phyloP scores from a whole-genome alignment of 2,888 invertebrate species.

The Monoplex corrugatus region DNA sequence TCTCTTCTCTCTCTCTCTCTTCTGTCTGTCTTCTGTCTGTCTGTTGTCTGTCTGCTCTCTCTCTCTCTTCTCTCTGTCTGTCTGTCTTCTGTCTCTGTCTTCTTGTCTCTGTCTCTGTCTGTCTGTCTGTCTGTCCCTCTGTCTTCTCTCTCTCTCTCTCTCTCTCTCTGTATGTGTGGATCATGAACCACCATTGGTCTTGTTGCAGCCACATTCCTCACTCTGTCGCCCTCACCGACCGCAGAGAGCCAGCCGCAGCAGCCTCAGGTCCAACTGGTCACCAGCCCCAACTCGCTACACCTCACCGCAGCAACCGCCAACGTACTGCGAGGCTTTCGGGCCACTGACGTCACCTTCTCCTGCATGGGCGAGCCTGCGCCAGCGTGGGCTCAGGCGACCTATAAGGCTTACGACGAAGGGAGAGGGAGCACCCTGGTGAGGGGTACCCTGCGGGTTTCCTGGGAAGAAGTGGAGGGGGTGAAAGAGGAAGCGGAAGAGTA shows the following conservation, averaged over 20 bases:
- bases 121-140: not conserved
- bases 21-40: not conserved
- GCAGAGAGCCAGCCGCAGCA: constrained; percentile 33
- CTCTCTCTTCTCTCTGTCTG: not conserved
- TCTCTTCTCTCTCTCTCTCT: too few species aligned
- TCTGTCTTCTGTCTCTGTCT: too few species aligned
- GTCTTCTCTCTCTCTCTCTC: not conserved
- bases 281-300: constrained; percentile 46
- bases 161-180: not conserved
- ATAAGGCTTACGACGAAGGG: constrained; percentile 47
- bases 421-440: constrained; percentile 35
- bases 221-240: not conserved
- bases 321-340: constrained; percentile 57
- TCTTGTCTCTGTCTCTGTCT: too few species aligned
- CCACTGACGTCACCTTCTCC: constrained; percentile 52
- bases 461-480: constrained; percentile 49
- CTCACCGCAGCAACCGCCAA: constrained; percentile 40
- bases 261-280: constrained; percentile 40
- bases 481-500: constrained; percentile 24
- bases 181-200: not conserved
- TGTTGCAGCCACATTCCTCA: constrained; percentile 54
- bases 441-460: constrained; percentile 46
- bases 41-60: not conserved
- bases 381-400: constrained; percentile 45
- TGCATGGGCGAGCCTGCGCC: constrained; percentile 52